phyloP scores from a whole-genome alignment of 2,888 invertebrate genomes.

The Tetanocera ferruginea region DNA sequence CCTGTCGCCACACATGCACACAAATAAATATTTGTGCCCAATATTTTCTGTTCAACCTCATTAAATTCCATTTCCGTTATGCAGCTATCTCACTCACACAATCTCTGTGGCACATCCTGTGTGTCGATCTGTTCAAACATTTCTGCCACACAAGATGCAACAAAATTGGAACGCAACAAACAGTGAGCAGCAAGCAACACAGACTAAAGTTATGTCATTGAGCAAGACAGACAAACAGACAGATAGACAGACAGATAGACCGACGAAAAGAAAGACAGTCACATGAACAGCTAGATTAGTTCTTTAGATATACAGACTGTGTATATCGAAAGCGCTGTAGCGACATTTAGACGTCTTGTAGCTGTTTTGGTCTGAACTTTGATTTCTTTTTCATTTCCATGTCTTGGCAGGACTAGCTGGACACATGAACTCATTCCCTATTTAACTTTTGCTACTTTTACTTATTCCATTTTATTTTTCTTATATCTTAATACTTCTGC shows the following conservation, averaged over 20 bases:
- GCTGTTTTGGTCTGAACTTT: not conserved
- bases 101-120: not conserved
- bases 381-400: not conserved
- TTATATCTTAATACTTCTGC: too few relatives aligned
- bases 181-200: not conserved
- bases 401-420: not conserved
- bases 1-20: too few relatives aligned
- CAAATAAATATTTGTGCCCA: not conserved
- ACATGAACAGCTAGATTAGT: too few relatives aligned
- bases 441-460: not conserved
- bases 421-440: not conserved
- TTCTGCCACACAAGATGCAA: not conserved
- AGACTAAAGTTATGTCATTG: not conserved
- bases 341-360: not conserved
- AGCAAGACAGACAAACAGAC: not conserved
- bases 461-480: too few relatives aligned
- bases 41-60: conserved; percentile 27
- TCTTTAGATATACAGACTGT: too few relatives aligned
- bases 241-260: not conserved
- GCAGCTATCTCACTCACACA: not conserved
- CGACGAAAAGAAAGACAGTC: too few relatives aligned
- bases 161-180: not conserved
- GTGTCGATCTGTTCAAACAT: not conserved
- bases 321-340: too few relatives aligned
- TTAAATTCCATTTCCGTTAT: conserved; percentile 26